Percentiles rank a stretch among this genome's conserved stretches.
Evolutionary conservation across 1,140 invertebrate genomes (phyloP).

Genomic region (Drosophila nigromelanica): DNA sequence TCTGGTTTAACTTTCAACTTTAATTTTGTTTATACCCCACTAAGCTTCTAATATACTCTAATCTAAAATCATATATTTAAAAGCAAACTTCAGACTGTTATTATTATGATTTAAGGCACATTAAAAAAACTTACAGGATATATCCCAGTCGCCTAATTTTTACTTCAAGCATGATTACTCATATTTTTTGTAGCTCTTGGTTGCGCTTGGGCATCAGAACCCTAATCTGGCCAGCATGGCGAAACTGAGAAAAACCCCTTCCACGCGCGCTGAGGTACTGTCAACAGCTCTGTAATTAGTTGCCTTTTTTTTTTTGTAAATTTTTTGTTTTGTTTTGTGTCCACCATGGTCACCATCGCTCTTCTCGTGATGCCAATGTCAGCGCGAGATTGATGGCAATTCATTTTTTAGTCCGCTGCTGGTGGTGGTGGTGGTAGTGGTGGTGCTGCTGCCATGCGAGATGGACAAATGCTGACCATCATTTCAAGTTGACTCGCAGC

Average conservation of each 20-base stretch:
- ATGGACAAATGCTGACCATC: slow-evolving; percentile 59
- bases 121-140: background rate
- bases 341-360: slow-evolving; percentile 21
- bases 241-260: slow-evolving; percentile 21
- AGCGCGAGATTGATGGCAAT: slow-evolving; percentile 69
- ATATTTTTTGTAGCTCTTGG: slow-evolving; percentile 10
- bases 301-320: slow-evolving; percentile 64
- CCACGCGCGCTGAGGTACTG: slow-evolving; percentile 22
- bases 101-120: no score
- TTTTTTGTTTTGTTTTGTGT: slow-evolving; percentile 16
- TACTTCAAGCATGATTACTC: background rate
- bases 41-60: no score
- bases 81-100: no score
- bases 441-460: slow-evolving; percentile 52
- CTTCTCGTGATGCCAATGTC: slow-evolving; percentile 47
- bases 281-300: slow-evolving; percentile 69
- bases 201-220: slow-evolving; percentile 21
- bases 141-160: background rate
- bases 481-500: slow-evolving; percentile 25
- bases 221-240: slow-evolving; percentile 26
- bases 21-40: no score
- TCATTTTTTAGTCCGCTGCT: slow-evolving; percentile 63
- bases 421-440: no score
- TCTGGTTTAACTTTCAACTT: no score
- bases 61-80: no score